phyloP scores from a whole-genome alignment of 2,797 vertebrate species.

The Heliangelus exortis region DNA sequence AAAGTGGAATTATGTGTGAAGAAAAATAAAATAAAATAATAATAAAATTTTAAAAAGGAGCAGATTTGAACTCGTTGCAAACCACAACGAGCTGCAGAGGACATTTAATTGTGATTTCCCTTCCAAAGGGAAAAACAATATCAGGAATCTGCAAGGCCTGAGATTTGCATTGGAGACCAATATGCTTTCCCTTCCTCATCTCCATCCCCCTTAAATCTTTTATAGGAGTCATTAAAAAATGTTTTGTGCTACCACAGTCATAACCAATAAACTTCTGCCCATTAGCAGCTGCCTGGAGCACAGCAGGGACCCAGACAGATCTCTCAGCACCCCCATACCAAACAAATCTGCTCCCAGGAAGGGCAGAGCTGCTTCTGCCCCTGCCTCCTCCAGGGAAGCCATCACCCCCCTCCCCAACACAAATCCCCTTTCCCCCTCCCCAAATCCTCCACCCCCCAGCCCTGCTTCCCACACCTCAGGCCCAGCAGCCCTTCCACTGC shows the following conservation, averaged over 20 bases:
- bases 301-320: background rate
- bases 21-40: background rate
- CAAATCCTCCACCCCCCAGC: fast-evolving
- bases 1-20: background rate
- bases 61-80: background rate
- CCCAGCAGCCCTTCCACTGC: background rate
- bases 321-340: background rate
- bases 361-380: background rate
- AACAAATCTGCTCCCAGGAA: background rate
- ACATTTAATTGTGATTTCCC: background rate
- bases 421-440: background rate
- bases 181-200: background rate
- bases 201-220: background rate
- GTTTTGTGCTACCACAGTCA: background rate
- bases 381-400: background rate
- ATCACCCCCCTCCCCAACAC: background rate
- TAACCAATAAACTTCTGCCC: background rate
- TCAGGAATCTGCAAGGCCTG: background rate
- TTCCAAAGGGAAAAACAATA: background rate
- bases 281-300: background rate
- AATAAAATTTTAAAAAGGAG: background rate
- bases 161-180: background rate
- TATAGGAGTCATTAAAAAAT: background rate
- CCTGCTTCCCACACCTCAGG: background rate
- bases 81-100: background rate